Percentiles rank a stretch among this genome's conserved stretches.
These are phyloP conservation scores for Coracopsis vasa DNA, from an alignment of 2,113 vertebrate species.

Conservation along the genomic window DNA sequence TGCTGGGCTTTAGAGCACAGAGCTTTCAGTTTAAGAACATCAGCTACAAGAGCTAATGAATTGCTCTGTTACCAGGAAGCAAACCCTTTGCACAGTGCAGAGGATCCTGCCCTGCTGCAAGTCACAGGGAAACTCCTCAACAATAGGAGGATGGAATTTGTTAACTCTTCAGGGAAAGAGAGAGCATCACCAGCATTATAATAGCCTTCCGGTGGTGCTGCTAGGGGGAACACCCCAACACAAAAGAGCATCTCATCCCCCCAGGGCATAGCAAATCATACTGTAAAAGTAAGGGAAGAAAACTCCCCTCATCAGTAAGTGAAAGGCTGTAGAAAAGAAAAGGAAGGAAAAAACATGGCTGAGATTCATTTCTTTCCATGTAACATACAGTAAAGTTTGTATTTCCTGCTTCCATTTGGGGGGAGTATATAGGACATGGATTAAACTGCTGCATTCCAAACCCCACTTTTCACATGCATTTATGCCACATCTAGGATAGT, in stretches of 20 bases:
- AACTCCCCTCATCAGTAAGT: not conserved
- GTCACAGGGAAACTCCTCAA: not conserved
- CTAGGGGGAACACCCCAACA: not conserved
- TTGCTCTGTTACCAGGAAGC: constrained; percentile 51
- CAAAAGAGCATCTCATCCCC: not conserved
- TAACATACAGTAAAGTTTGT: not conserved
- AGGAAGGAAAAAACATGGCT: not conserved
- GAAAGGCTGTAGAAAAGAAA: not conserved
- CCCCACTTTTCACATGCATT: not conserved
- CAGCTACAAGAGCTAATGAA: constrained; percentile 46
- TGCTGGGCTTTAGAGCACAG: constrained; percentile 53
- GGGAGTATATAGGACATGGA: not conserved
- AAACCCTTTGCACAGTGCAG: not conserved
- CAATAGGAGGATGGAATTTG: constrained; percentile 38
- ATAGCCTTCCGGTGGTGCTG: not conserved
- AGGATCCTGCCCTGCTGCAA: not conserved
- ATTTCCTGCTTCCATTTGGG: not conserved
- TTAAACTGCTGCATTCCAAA: not conserved
- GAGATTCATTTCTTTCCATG: not conserved
- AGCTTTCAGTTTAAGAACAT: constrained; percentile 46
- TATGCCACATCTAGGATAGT: not conserved
- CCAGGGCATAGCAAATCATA: not conserved
- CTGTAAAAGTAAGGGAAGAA: not conserved
- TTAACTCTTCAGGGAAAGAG: constrained; percentile 6
- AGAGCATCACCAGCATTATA: not conserved